Percentiles rank a stretch among this genome's conserved stretches.
These are phyloP conservation scores for Nyctalus aviator DNA, from an alignment of 2,797 vertebrate genomes.

Conservation along the genomic window DNA sequence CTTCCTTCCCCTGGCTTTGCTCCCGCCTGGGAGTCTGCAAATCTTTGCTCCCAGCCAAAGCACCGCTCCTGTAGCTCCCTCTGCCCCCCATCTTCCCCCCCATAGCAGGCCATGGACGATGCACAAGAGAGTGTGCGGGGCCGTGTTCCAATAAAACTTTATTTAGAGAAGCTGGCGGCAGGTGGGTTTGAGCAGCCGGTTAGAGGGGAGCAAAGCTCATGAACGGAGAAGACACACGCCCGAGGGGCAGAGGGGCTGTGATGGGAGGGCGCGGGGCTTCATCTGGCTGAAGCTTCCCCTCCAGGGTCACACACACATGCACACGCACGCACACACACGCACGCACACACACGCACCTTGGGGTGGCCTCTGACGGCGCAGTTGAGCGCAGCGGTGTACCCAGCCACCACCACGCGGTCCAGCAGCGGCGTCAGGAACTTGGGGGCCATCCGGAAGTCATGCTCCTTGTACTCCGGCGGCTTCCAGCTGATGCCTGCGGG, in stretches of 20 bases:
- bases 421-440: constrained; percentile 92
- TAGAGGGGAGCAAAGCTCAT: not conserved
- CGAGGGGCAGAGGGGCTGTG: not conserved
- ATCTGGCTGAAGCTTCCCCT: not conserved
- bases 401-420: constrained; percentile 92
- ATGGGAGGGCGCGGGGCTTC: not conserved
- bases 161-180: not conserved
- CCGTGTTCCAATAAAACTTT: not conserved
- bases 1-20: too few relatives aligned
- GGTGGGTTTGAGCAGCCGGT: not conserved
- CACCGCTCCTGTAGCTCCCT: not conserved
- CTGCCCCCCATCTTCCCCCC: not conserved
- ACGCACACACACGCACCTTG: constrained; percentile 86
- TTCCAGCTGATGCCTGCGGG: constrained; percentile 87
- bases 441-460: constrained; percentile 89
- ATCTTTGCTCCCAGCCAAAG: too few relatives aligned
- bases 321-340: constrained; percentile 75
- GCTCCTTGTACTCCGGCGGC: constrained; percentile 88
- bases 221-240: not conserved
- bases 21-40: too few relatives aligned
- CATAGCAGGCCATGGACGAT: not conserved
- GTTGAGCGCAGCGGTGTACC: constrained; percentile 93
- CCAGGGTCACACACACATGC: constrained; percentile 53
- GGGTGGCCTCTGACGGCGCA: constrained; percentile 93
- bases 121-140: not conserved